Percentiles rank a stretch among this genome's conserved stretches.
Evolutionary conservation across 2,888 invertebrate species (phyloP).

Genomic region (Phymatocera aterrima): DNA sequence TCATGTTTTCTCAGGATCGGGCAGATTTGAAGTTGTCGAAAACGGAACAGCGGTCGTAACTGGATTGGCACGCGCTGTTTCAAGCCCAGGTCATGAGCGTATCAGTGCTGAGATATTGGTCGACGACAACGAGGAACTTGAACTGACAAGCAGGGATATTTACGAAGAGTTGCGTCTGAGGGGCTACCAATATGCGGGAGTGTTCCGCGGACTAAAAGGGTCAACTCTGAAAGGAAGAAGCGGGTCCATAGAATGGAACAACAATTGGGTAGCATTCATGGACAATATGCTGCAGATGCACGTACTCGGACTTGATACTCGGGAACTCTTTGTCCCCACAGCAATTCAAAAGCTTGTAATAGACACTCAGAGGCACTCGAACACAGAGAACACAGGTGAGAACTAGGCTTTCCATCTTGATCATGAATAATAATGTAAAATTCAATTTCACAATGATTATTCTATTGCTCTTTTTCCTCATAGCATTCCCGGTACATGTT

Average conservation of each 20-base stretch:
- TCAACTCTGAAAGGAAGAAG: conserved; percentile 72
- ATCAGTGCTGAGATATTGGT: conserved; percentile 61
- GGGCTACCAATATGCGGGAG: conserved; percentile 77
- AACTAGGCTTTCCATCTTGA: conserved; percentile 47
- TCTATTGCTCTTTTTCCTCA: conserved; percentile 46
- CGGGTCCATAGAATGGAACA: conserved; percentile 76
- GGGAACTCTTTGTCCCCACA: conserved; percentile 78
- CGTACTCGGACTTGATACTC: conserved; percentile 74
- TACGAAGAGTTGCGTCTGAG: conserved; percentile 76
- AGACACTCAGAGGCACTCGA: conserved; percentile 75
- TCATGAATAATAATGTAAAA: conserved; percentile 30
- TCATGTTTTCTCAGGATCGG: conserved; percentile 68
- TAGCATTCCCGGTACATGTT: conserved; percentile 71
- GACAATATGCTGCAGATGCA: conserved; percentile 83
- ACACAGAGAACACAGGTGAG: conserved; percentile 65
- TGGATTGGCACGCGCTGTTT: conserved; percentile 80
- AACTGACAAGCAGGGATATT: conserved; percentile 68
- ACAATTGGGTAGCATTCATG: conserved; percentile 83
- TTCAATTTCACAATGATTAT: no score
- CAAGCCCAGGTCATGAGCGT: conserved; percentile 68
- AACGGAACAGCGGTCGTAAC: conserved; percentile 83
- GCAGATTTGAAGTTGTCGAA: conserved; percentile 79
- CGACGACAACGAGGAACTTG: conserved; percentile 57
- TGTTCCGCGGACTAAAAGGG: conserved; percentile 76
- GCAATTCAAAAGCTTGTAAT: conserved; percentile 78